Evolutionary conservation across 2,113 vertebrate genomes (phyloP).

Genomic region (Dicrurus megarhynchus): DNA sequence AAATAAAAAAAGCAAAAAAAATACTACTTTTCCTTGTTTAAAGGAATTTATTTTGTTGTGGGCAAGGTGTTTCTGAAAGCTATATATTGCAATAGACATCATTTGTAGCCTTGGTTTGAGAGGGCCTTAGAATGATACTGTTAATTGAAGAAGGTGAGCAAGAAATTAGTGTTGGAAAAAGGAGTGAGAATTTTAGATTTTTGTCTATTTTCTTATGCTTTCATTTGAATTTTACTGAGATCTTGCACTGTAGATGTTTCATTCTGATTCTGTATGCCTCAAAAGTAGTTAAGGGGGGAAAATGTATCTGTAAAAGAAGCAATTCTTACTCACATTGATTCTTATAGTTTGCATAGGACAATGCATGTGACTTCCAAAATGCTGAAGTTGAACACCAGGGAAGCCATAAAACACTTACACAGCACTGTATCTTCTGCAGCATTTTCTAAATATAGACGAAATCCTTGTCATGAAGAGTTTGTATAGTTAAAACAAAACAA

Average conservation of each 20-base stretch:
- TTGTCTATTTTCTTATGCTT: background rate
- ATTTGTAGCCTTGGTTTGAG: background rate
- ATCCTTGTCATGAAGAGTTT: background rate
- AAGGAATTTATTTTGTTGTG: background rate
- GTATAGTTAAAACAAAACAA: background rate
- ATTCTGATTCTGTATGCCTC: background rate
- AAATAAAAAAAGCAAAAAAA: background rate
- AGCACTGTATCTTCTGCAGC: background rate
- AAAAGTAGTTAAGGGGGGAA: background rate
- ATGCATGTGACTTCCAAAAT: background rate
- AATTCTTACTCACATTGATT: background rate
- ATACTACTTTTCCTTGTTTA: background rate
- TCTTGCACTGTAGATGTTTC: background rate
- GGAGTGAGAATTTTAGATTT: background rate
- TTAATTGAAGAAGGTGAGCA: background rate
- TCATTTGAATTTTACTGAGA: background rate
- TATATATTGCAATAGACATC: background rate
- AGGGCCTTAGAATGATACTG: background rate
- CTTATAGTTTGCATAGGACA: background rate
- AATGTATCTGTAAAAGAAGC: background rate
- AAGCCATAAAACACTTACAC: background rate
- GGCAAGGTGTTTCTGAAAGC: background rate
- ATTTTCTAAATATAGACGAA: conserved; percentile 51
- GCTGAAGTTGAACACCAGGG: background rate
- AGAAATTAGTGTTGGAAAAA: background rate